A percentile compares a stretch with the other conserved stretches of the same genome.
These are phyloP conservation scores for Spisula subtruncata DNA, from an alignment of 2,888 invertebrate genomes.

Conservation along the genomic window DNA sequence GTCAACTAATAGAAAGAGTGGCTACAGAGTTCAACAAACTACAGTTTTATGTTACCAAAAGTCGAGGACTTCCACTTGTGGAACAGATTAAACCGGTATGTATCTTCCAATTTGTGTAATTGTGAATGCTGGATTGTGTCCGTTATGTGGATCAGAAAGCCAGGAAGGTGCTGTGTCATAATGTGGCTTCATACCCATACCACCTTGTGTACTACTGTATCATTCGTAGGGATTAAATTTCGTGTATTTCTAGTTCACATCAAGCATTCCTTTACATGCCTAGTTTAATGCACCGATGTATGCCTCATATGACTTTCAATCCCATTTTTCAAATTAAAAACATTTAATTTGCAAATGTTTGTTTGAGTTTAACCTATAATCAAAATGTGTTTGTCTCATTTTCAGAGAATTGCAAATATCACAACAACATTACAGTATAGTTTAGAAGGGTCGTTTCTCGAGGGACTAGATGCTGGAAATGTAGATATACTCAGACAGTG, in stretches of 20 bases:
- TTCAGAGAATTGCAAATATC: conserved; percentile 86
- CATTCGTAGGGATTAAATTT: too few relatives aligned
- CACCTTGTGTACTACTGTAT: too few relatives aligned
- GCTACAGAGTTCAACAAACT: conserved; percentile 93
- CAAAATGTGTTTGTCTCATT: background rate
- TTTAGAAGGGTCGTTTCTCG: conserved; percentile 87
- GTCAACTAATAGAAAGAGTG: conserved; percentile 91
- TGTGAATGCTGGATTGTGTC: background rate
- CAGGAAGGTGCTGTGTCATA: background rate
- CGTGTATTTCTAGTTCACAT: too few relatives aligned
- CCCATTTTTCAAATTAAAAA: background rate
- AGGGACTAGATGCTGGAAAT: conserved; percentile 85
- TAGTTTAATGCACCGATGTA: too few relatives aligned
- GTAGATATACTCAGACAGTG: conserved; percentile 86
- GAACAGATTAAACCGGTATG: conserved; percentile 88
- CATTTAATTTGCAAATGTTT: too few relatives aligned
- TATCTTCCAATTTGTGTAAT: conserved; percentile 36
- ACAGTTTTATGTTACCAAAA: conserved; percentile 91
- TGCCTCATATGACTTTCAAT: background rate
- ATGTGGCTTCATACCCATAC: too few relatives aligned
- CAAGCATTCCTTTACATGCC: too few relatives aligned
- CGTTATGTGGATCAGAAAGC: background rate
- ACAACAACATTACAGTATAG: conserved; percentile 87
- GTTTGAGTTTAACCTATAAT: too few relatives aligned
- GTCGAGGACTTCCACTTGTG: conserved; percentile 89